phyloP scores from a whole-genome alignment of 2,888 invertebrate species.

The Lacanobia wlatinum region DNA sequence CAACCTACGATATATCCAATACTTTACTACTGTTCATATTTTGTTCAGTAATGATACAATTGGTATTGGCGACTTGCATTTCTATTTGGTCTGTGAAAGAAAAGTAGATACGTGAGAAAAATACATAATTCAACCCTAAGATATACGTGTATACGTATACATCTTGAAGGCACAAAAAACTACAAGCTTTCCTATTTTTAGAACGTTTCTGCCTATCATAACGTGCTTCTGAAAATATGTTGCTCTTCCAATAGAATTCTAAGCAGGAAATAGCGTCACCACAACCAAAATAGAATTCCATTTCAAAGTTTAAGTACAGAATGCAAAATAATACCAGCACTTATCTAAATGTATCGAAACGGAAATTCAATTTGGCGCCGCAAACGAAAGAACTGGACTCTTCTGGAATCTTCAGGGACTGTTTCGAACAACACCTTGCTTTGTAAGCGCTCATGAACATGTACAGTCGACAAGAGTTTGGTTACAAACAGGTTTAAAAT shows the following conservation, averaged over 20 bases:
- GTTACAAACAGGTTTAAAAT: background rate
- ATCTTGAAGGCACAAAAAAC: background rate
- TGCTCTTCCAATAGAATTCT: conserved; percentile 1
- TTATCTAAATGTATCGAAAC: conserved; percentile 70
- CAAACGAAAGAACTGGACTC: conserved; percentile 64
- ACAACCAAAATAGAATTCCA: conserved; percentile 38
- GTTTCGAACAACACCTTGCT: conserved; percentile 54
- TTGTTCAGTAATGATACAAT: conserved; percentile 45
- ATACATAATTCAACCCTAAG: conserved; percentile 11
- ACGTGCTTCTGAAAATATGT: background rate
- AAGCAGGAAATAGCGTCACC: conserved; percentile 23
- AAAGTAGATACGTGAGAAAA: conserved; percentile 25
- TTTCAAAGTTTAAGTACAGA: conserved; percentile 53
- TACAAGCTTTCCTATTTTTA: background rate
- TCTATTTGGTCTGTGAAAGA: conserved; percentile 25
- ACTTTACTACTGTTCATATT: conserved; percentile 57
- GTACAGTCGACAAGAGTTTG: conserved; percentile 18
- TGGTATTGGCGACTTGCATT: conserved; percentile 44
- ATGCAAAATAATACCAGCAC: conserved; percentile 63
- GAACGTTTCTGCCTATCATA: background rate
- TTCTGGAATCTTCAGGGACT: conserved; percentile 67
- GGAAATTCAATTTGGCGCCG: conserved; percentile 72
- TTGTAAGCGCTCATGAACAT: conserved; percentile 54
- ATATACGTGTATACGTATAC: background rate
- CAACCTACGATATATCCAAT: conserved; percentile 51